phyloP scores from a whole-genome alignment of 2,888 invertebrate genomes.

The Orthonychiurus folsomi region DNA sequence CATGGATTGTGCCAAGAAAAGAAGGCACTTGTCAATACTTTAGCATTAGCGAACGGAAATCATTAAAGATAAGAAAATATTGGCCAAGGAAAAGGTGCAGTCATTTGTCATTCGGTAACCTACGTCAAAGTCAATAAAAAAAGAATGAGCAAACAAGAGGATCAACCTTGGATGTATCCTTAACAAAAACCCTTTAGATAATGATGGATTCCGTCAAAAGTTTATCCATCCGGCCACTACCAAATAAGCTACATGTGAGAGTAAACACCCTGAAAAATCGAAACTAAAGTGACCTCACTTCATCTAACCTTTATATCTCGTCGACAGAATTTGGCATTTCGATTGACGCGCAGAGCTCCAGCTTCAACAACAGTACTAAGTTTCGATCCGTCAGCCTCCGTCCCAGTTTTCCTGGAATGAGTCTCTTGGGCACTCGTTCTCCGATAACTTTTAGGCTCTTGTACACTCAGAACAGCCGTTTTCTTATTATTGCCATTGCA shows the following conservation, averaged over 20 bases:
- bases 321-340: neutral
- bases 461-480: neutral
- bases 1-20: neutral
- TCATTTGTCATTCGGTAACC: neutral
- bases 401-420: neutral
- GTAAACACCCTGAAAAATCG: neutral
- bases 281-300: neutral
- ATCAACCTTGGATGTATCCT: neutral
- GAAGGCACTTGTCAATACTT: neutral
- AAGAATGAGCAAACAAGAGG: neutral
- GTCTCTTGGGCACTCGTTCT: neutral
- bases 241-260: neutral
- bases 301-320: no score
- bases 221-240: neutral
- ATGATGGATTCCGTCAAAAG: neutral
- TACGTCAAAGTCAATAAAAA: neutral
- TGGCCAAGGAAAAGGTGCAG: neutral
- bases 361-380: neutral
- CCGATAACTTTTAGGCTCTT: neutral
- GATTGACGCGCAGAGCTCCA: neutral
- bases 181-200: neutral
- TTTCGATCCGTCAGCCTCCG: neutral
- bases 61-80: neutral
- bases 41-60: neutral
- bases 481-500: neutral